Base-by-base conservation (phyloP, 2,888 invertebrate genomes). In the Slavum lentiscoides region DNA sequence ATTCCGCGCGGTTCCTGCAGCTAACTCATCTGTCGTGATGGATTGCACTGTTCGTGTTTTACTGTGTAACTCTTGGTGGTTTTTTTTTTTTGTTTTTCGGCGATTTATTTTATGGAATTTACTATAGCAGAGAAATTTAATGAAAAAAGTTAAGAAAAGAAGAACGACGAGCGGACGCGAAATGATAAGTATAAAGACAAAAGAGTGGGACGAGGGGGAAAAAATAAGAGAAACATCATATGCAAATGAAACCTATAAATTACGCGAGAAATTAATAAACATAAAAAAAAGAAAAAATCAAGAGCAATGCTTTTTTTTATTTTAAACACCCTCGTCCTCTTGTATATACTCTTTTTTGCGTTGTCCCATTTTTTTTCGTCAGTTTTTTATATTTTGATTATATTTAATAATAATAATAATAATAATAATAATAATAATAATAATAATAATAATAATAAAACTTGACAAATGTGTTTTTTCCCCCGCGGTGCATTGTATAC, bases 111-210 rank as follows among this genome's bases (percentile, higher is more conserved):
- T 53, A 37, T 23, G 70, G 53, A 62, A 64, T 55, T 80, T 70
- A 53, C 64, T 39, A 49, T 30, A 30, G 30, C 30, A 62, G 39
- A 21, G 39, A 64, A 53, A 64, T 70, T 64, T 80, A 80, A 80
- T 80, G 77, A 80, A 80, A 80, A 80, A 80, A 80, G 77, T 80
- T 80, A 55, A 80, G 62, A 64, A 58, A 80, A 39, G 19, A 21
- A 64, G 37, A 8, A 43, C 6, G 43, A 43, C 6, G 43, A 68
- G 43, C n/a, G 53, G 53, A 55, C 21, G 55, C 39, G 64, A 39
- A 67, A 75, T 75, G 55, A 66, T 43, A 67, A 74, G 74, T n/a
- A 39, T 37, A 55, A 64, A 74, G 58, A 66, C 66, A 67, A 67
- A 74, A 59, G 19, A 19, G 21, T 21, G 55, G 37, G 15, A 58